These are phyloP conservation scores for Monopterus albus DNA, from an alignment of 2,113 vertebrate genomes.

Conservation along the genomic window DNA sequence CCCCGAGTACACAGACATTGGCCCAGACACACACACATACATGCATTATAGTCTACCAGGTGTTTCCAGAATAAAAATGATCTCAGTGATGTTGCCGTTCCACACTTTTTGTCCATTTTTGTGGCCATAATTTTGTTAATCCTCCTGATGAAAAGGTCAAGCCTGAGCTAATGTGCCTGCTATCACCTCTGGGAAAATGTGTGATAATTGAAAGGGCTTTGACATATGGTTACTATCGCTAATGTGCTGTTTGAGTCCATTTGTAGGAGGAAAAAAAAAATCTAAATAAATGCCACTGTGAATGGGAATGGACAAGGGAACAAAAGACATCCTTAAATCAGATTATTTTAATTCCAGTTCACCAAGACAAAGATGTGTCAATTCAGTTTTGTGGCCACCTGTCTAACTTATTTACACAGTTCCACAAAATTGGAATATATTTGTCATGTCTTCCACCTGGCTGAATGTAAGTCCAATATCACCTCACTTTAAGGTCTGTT, in stretches of 20 bases:
- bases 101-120: background rate
- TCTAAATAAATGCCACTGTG: background rate
- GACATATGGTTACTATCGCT: slow-evolving; percentile 53
- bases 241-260: slow-evolving; percentile 35
- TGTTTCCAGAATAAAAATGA: background rate
- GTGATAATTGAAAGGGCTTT: slow-evolving; percentile 67
- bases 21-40: background rate
- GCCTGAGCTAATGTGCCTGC: slow-evolving; percentile 16
- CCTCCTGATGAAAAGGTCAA: slow-evolving; percentile 58
- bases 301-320: background rate
- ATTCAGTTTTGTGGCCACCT: no score
- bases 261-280: background rate
- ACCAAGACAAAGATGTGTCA: background rate
- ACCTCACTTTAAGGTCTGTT: no score
- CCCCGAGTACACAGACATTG: background rate
- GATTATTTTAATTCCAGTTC: background rate
- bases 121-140: background rate
- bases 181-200: slow-evolving; percentile 43
- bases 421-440: no score
- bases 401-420: no score
- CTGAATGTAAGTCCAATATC: no score
- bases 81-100: slow-evolving; percentile 6
- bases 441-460: no score
- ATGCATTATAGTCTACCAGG: no score
- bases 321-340: background rate